Evolutionary conservation across 2,888 invertebrate genomes (phyloP).

Genomic region (Xylota segnis): DNA sequence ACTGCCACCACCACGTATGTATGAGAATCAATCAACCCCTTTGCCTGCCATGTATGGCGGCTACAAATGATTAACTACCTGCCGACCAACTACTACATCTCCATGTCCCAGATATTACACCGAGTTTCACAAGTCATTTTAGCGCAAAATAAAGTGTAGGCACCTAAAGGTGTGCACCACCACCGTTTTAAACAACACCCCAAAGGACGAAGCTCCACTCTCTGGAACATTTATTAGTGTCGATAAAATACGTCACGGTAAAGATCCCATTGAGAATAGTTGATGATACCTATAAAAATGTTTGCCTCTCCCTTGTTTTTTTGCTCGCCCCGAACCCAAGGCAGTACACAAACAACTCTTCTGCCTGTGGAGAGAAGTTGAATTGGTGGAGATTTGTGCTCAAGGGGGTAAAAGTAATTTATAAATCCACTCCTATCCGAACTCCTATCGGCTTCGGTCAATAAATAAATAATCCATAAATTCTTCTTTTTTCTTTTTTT

Average conservation of each 20-base stretch:
- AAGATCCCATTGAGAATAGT: slow-evolving; percentile 56
- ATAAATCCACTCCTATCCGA: slow-evolving; percentile 35
- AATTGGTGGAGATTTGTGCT: slow-evolving; percentile 37
- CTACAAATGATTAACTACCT: no score
- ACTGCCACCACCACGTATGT: no score
- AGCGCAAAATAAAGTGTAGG: slow-evolving; percentile 17
- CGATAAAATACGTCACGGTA: slow-evolving; percentile 57
- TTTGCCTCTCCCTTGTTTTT: slow-evolving; percentile 26
- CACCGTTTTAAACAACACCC: slow-evolving; percentile 24
- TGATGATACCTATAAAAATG: slow-evolving; percentile 53
- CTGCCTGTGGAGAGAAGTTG: not conserved
- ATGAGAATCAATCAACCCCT: no score
- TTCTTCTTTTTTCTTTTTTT: no score
- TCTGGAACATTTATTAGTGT: slow-evolving; percentile 50
- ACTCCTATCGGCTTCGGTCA: slow-evolving; percentile 22
- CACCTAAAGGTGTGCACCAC: not conserved
- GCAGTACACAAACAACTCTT: slow-evolving; percentile 10
- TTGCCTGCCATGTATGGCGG: no score
- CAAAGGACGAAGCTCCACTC: slow-evolving; percentile 12
- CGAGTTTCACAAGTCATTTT: slow-evolving; percentile 14
- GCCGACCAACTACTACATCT: no score
- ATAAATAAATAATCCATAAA: slow-evolving; percentile 42
- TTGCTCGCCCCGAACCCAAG: not conserved
- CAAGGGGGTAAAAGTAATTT: slow-evolving; percentile 46
- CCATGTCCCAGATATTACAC: not conserved